Evolutionary conservation across 2,113 vertebrate genomes (phyloP).

Genomic region (Muscicapa adusta): DNA sequence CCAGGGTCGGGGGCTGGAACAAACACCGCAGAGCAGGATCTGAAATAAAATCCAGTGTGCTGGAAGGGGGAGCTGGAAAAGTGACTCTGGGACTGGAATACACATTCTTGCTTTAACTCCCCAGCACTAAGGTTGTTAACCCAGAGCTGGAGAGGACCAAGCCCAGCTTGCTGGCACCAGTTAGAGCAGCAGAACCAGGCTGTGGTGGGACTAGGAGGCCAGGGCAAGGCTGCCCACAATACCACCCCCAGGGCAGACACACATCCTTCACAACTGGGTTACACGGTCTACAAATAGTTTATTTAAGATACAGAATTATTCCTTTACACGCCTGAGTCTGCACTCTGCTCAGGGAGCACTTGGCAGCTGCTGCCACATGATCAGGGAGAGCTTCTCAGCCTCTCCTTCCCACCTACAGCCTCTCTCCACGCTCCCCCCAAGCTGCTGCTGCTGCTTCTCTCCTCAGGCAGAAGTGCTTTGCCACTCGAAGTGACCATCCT

Average conservation of each 20-base stretch:
- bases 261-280: background rate
- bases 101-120: background rate
- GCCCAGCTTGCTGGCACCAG: background rate
- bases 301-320: background rate
- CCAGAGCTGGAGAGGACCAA: background rate
- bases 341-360: background rate
- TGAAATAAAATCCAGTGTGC: background rate
- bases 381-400: background rate
- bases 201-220: background rate
- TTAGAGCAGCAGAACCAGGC: background rate
- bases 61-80: background rate
- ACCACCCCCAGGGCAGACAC: rapidly evolving
- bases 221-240: background rate
- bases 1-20: background rate
- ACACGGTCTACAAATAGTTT: background rate
- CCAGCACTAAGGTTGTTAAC: rapidly evolving
- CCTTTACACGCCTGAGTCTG: background rate
- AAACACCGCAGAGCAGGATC: background rate
- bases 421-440: background rate
- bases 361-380: background rate
- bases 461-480: background rate
- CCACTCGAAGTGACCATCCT: background rate
- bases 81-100: background rate
- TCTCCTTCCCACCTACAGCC: background rate
- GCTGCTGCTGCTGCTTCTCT: background rate